Percentiles rank a stretch among this genome's conserved stretches.
Evolutionary conservation across 2,113 vertebrate genomes (phyloP).

Genomic region (Pseudorasbora parva): DNA sequence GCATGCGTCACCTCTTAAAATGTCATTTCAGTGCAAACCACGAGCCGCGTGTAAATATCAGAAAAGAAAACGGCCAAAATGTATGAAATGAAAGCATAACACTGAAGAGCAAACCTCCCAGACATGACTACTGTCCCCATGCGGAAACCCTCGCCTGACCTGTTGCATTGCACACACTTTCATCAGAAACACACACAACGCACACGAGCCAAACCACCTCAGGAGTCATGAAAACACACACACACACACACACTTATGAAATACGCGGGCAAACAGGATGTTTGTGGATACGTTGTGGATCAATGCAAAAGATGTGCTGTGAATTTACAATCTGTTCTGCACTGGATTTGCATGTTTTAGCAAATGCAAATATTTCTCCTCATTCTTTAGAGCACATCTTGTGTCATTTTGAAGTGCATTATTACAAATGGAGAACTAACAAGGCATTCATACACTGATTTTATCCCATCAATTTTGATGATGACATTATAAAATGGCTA

Average conservation of each 20-base stretch:
- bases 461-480: not conserved
- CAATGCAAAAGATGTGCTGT: not conserved
- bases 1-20: not conserved
- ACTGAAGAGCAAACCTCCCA: not conserved
- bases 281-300: not conserved
- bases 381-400: not conserved
- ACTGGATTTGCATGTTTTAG: not conserved
- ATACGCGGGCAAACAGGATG: not conserved
- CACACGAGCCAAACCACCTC: not conserved
- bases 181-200: conserved; percentile 8
- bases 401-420: not conserved
- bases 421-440: not conserved
- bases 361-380: not conserved
- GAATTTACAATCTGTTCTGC: not conserved
- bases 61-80: no score
- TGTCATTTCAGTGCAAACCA: not conserved
- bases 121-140: not conserved
- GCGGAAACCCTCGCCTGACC: not conserved
- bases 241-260: no score
- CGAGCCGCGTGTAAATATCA: not conserved
- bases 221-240: not conserved
- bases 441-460: no score
- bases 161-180: conserved; percentile 23
- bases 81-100: not conserved
- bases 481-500: not conserved